phyloP scores from a whole-genome alignment of 2,113 vertebrate genomes.

The Eptesicus fuscus region DNA sequence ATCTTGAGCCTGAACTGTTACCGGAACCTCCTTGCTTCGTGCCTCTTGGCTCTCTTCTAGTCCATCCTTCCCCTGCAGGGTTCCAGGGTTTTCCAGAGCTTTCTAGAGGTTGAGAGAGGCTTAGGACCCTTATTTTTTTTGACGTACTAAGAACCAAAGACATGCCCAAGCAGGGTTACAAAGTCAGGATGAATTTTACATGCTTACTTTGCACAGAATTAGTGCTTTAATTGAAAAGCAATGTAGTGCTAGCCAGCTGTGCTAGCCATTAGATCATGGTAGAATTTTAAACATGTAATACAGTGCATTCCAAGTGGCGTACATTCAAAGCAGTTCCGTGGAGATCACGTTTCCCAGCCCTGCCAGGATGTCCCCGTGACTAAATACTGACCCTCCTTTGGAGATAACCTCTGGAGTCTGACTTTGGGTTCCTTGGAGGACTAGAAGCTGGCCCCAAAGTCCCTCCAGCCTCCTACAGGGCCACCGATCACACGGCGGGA shows the following conservation, averaged over 20 bases:
- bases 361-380: background rate
- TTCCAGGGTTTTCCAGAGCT: background rate
- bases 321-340: background rate
- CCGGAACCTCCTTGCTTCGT: background rate
- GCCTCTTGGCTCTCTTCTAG: background rate
- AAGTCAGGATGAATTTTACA: background rate
- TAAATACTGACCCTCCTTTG: background rate
- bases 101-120: background rate
- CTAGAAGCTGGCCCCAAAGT: background rate
- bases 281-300: background rate
- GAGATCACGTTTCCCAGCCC: background rate
- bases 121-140: background rate
- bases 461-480: fast-evolving
- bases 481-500: background rate
- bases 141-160: background rate
- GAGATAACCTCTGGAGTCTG: background rate
- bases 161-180: background rate
- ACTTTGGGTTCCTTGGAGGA: background rate
- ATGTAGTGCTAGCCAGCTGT: background rate
- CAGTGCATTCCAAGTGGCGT: background rate
- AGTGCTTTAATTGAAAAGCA: background rate
- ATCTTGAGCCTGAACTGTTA: background rate
- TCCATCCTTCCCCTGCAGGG: background rate
- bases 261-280: background rate
- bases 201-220: background rate